Conservation (phyloP, 2,888 invertebrate genomes). For the Norana najaformis region DNA sequence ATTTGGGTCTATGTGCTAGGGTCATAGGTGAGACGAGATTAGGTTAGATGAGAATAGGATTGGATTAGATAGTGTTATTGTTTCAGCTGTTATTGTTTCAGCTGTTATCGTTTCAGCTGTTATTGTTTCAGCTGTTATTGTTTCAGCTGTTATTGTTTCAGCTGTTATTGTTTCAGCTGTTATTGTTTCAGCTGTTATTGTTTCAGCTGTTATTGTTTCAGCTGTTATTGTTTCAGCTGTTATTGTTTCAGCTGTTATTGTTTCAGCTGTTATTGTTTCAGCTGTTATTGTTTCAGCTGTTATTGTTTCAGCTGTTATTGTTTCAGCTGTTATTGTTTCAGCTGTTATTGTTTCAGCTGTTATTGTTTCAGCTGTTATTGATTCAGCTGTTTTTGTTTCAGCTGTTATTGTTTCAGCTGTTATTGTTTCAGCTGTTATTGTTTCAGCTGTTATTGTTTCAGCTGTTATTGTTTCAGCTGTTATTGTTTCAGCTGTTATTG, state of each 20-base stretch:
- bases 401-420: not conserved
- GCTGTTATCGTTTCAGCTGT: not conserved
- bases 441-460: slow-evolving; percentile 35
- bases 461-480: slow-evolving; percentile 41
- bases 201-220: too few relatives aligned
- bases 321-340: slow-evolving; percentile 44
- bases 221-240: too few relatives aligned
- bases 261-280: not conserved
- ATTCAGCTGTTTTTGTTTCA: not conserved
- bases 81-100: not conserved
- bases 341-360: not conserved
- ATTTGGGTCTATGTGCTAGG: too few relatives aligned
- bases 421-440: too few relatives aligned
- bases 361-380: not conserved
- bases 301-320: not conserved
- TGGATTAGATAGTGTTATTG: too few relatives aligned
- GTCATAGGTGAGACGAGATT: not conserved
- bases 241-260: too few relatives aligned
- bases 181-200: too few relatives aligned
- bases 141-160: not conserved
- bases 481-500: not conserved
- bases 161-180: too few relatives aligned
- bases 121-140: not conserved
- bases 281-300: not conserved
- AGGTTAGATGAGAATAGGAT: too few relatives aligned